Evolutionary conservation across 23 tunicate genomes (phyloP).

Genomic region (Oikopleura vanhoeffeni): DNA sequence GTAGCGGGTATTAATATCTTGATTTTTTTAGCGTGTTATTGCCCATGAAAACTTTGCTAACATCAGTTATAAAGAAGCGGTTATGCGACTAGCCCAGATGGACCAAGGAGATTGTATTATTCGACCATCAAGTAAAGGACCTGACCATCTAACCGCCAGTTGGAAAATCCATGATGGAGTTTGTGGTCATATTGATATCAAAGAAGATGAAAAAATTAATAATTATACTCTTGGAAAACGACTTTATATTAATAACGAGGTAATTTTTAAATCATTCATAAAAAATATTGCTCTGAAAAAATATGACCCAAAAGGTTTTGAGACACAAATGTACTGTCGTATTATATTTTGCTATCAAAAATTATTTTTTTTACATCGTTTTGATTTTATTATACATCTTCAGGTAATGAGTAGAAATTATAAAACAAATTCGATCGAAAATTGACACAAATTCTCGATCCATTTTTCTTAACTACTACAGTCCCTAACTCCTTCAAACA

Average conservation of each 20-base stretch:
- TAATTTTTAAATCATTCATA: neutral
- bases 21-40: conserved; percentile 86
- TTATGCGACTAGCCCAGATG: conserved; percentile 38
- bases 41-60: conserved; percentile 78
- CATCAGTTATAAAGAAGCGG: conserved; percentile 59
- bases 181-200: conserved; percentile 65
- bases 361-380: too few species aligned
- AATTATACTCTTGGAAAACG: conserved; percentile 72
- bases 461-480: too few species aligned
- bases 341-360: too few species aligned
- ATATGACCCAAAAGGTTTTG: too few species aligned
- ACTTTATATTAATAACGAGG: conserved; percentile 74
- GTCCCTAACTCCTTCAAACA: too few species aligned
- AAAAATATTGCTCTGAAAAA: neutral
- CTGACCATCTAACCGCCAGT: conserved; percentile 73
- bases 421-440: too few species aligned
- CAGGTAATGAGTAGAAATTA: too few species aligned
- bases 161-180: conserved; percentile 75
- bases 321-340: too few species aligned
- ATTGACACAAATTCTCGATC: too few species aligned
- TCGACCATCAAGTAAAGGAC: conserved; percentile 75
- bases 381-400: too few species aligned
- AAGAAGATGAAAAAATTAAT: conserved; percentile 69
- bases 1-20: too few species aligned
- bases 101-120: conserved; percentile 81